phyloP scores from a whole-genome alignment of 2,797 vertebrate genomes.

The Helostoma temminkii region DNA sequence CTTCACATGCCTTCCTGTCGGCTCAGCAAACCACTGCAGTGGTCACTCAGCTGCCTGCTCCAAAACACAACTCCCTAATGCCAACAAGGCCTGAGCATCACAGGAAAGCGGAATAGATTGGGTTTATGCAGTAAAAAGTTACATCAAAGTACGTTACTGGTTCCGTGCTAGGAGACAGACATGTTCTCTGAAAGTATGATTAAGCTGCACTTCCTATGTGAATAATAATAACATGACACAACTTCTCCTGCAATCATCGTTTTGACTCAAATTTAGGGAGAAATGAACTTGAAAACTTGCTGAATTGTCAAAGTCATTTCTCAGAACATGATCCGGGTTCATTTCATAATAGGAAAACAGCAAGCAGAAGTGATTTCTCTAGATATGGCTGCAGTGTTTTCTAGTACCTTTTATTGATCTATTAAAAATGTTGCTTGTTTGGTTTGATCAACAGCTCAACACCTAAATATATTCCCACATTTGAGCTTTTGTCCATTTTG shows the following conservation, averaged over 20 bases:
- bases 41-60: constrained; percentile 44
- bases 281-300: background rate
- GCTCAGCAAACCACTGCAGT: constrained; percentile 59
- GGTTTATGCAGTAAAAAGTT: background rate
- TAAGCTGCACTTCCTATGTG: background rate
- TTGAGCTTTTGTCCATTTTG: background rate
- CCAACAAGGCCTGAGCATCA: constrained; percentile 19
- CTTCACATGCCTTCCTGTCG: constrained; percentile 75
- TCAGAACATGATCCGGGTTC: background rate
- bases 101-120: background rate
- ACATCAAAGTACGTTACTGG: background rate
- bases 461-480: background rate
- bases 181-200: constrained; percentile 1
- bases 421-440: no score
- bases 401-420: no score
- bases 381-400: background rate
- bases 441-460: no score
- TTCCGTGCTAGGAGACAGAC: background rate
- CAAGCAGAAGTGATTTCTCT: background rate
- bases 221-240: constrained; percentile 8
- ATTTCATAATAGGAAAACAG: background rate
- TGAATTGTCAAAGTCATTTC: constrained; percentile 11
- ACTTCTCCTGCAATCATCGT: background rate
- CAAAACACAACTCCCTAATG: constrained; percentile 26
- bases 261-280: constrained; percentile 10